Base-by-base conservation (phyloP, 2,797 vertebrate species). In the Myotis daubentonii region DNA sequence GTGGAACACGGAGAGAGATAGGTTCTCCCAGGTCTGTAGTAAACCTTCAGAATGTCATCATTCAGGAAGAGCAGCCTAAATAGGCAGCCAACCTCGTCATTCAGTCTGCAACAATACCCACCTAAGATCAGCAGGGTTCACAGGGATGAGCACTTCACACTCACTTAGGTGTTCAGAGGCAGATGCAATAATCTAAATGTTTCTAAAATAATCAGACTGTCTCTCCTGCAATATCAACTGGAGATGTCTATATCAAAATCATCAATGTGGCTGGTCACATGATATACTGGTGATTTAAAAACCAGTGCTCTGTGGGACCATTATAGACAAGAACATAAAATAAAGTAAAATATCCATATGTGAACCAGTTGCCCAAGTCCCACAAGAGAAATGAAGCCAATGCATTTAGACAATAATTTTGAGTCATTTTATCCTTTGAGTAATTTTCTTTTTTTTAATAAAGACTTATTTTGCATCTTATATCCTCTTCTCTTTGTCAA, bases 401-500 rank as follows among this genome's bases (percentile, higher is more conserved):
- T 38, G 23, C 38, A 51, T 68, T 72, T 88, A 30, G 25, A 68
- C 17, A 41, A 49, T n/a, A 55, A 5, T 36, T 93, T 71, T 30
- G 72, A 85, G 41, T 78, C 11, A 81, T 66, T 93, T 94, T 74
- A 65, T n/a, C 44, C 30, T 82, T 88, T 93, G 11, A 53, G 65
- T 33, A 53, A 55, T 70, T 28, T 44, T 70, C 60, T 65, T 66
- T 66, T 71, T 53, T 51, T 10, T 5, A 9, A 47, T 25, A 25
- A 57, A 57, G 55, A 57, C 16, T 33, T 20, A 47, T 75, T 75
- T 84, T 93, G 9, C 3, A 60, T 47, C 41, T 71, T 81, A 3
- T 3, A 30, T 23, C 78, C 33, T 70, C 23, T 38, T 62, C 38
- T 90, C 41, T 87, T 25, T 53, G 7, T 86, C 49, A 91, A 22